Evolutionary conservation across 1,140 invertebrate species (phyloP), one percentile per base, ranked within the genome.

Genomic region (Drosophila nigrodunni): DNA sequence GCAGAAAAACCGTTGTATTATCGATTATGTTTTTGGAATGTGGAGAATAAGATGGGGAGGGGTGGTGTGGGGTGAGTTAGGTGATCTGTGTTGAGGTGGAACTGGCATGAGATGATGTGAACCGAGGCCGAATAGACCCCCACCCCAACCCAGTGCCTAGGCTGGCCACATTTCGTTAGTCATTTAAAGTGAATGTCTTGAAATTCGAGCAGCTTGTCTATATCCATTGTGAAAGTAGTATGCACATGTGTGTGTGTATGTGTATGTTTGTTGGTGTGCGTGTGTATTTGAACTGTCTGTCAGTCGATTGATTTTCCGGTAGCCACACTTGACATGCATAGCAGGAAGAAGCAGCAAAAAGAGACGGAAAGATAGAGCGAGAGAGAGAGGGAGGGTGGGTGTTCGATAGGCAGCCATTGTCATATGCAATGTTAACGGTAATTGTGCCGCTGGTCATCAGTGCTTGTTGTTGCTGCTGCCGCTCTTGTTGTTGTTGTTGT

Each of bases 241-340:
- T 37, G 39, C 25, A 30, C 25, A 30, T 30, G 25, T 30, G 25
- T 30, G 25, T 60, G 4, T 39, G 46, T 60, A 7, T 68, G 65
- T 57, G 30, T 37, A 35, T 69, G 57, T 30, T 44, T 52, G 49
- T 2, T 30, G 25, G 25, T 52, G 11, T 52, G 47, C 30, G 50
- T 44, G 62, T 54, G 50, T 55, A 18, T 65, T 43, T 65, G 67
- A 69, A 59, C 78, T 82, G 82, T 87, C 82, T 77, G 82, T 74
- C 82, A 76, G 69, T 77, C 80, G 87, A 88, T 88, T 88, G 83
- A 88, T 88, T 88, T 88, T 89, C 83, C 83, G 83, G 83, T 89
- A 71, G 69, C 79, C 77, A 79, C 85, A 89, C 83, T 88, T 88
- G 83, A 83, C 83, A 87, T 88, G 83, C 83, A 88, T 83, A 74